phyloP scores from a whole-genome alignment of 2,797 vertebrate genomes.

The Discoglossus pictus region DNA sequence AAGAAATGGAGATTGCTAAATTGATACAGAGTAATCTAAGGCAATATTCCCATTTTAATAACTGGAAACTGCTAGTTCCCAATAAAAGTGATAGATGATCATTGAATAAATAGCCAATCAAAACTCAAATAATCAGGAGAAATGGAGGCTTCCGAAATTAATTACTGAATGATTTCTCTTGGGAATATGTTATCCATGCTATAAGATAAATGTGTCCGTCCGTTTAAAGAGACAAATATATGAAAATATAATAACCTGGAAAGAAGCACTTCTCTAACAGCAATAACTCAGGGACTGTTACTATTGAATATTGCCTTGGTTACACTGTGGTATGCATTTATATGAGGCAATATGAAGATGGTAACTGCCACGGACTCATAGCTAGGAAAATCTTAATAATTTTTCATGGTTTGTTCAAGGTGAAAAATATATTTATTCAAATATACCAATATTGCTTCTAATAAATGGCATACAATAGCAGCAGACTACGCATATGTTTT shows the following conservation, averaged over 20 bases:
- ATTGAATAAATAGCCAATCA: no score
- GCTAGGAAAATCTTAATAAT: conserved; percentile 49
- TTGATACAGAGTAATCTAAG: no score
- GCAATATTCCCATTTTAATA: no score
- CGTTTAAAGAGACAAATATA: neutral
- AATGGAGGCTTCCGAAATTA: no score
- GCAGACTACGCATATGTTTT: conserved; percentile 45
- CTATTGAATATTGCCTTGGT: conserved; percentile 13
- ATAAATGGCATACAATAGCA: conserved; percentile 50
- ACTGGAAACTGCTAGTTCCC: no score
- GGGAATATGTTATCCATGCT: no score
- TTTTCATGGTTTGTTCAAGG: conserved; percentile 49
- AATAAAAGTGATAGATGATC: no score
- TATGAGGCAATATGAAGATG: conserved; percentile 28
- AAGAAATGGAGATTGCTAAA: no score
- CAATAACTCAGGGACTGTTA: conserved; percentile 15
- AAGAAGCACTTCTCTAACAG: neutral
- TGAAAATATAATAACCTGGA: conserved; percentile 19
- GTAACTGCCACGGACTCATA: conserved; percentile 35
- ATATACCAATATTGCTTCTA: conserved; percentile 47
- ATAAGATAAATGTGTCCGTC: neutral
- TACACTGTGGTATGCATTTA: conserved; percentile 37
- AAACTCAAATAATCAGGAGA: no score
- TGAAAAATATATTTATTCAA: conserved; percentile 48
- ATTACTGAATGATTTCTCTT: no score